A percentile compares a stretch with the other conserved stretches of the same genome.
Conservation (phyloP, 1,140 invertebrate genomes). For the Atta colombica region DNA sequence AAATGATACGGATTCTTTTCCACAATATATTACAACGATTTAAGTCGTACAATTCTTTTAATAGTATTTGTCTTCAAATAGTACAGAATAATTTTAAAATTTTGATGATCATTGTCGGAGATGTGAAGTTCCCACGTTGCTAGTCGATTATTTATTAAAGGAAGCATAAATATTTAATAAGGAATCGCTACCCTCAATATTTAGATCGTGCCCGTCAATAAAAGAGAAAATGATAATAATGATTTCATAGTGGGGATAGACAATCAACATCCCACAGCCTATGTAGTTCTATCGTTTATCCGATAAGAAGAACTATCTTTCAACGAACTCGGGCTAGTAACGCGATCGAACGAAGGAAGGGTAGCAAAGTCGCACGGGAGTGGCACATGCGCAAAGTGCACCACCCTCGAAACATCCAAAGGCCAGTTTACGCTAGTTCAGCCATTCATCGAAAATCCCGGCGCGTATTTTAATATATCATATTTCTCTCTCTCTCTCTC, state of each 20-base stretch:
- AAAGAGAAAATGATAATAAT: neutral
- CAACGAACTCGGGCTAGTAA: slow-evolving; percentile 63
- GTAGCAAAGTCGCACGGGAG: slow-evolving; percentile 61
- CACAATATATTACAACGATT: neutral
- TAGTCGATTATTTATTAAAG: slow-evolving; percentile 25
- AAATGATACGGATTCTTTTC: too few species aligned
- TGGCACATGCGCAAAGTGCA: slow-evolving; percentile 65
- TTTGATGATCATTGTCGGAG: neutral
- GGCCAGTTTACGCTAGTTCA: slow-evolving; percentile 45
- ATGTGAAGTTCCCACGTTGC: neutral
- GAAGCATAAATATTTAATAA: neutral
- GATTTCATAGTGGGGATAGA: neutral
- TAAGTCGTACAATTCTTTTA: neutral
- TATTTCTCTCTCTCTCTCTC: neutral
- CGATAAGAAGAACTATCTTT: slow-evolving; percentile 68
- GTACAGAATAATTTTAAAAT: neutral
- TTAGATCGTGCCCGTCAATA: neutral
- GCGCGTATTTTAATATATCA: slow-evolving; percentile 15
- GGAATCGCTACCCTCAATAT: neutral
- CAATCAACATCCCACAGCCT: neutral
- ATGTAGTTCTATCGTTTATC: slow-evolving; percentile 46
- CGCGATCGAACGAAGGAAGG: slow-evolving; percentile 73
- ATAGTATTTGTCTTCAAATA: neutral
- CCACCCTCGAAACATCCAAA: slow-evolving; percentile 58
- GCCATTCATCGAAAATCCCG: slow-evolving; percentile 25